Evolutionary conservation across 2,888 invertebrate genomes (phyloP).

Genomic region (Candidula unifasciata): DNA sequence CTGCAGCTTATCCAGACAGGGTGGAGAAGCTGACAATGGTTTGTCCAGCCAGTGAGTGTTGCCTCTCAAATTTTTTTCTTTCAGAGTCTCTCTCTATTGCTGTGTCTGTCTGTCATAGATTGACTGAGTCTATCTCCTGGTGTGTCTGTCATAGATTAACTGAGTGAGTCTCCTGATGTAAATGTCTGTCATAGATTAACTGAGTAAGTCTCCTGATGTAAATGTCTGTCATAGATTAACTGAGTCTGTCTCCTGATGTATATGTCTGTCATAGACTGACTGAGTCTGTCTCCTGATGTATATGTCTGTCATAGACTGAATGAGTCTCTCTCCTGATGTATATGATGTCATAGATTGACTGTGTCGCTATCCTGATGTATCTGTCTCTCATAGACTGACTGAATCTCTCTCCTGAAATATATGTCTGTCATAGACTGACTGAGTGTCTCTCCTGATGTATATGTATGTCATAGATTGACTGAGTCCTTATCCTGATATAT

Average conservation of each 20-base stretch:
- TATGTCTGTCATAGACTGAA: too few relatives aligned
- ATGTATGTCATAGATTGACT: too few relatives aligned
- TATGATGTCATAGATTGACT: too few relatives aligned
- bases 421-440: too few relatives aligned
- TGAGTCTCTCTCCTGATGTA: too few relatives aligned
- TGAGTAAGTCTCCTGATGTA: not conserved
- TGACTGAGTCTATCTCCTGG: not conserved
- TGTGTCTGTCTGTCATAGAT: too few relatives aligned
- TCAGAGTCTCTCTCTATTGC: not conserved
- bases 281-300: too few relatives aligned
- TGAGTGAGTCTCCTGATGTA: not conserved
- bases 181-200: not conserved
- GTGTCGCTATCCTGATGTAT: too few relatives aligned
- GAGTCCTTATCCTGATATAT: too few relatives aligned
- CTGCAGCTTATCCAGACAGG: conserved; percentile 43
- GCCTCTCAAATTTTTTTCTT: not conserved
- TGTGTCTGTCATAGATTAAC: not conserved
- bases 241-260: not conserved
- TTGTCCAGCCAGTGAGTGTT: conserved; percentile 48
- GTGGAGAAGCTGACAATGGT: conserved; percentile 47
- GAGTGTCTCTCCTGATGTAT: too few relatives aligned
- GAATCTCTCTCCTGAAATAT: too few relatives aligned
- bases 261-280: not conserved
- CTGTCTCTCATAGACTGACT: too few relatives aligned
- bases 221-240: not conserved